Percentiles rank a stretch among this genome's conserved stretches.
phyloP scores from a whole-genome alignment of 2,797 vertebrate species.

The Parauchenoglanis ngamensis region DNA sequence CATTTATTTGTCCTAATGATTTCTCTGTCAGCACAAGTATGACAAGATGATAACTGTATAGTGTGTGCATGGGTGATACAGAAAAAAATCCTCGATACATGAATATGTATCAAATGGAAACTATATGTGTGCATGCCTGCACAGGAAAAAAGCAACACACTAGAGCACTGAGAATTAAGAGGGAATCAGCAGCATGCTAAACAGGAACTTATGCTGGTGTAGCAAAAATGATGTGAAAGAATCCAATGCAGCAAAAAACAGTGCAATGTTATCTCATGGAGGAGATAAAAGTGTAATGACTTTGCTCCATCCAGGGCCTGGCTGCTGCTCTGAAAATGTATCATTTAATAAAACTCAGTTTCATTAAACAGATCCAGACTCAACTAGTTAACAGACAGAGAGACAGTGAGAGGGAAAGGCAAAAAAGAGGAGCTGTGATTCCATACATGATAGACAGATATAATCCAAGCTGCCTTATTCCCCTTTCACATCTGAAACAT shows the following conservation, averaged over 20 bases:
- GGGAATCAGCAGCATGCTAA: neutral
- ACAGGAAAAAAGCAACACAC: slow-evolving; percentile 2
- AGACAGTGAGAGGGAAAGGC: slow-evolving; percentile 3
- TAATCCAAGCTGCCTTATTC: slow-evolving; percentile 41
- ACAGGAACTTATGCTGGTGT: slow-evolving; percentile 16
- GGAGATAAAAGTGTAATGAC: slow-evolving; percentile 44
- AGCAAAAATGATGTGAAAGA: slow-evolving; percentile 1
- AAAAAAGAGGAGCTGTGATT: neutral
- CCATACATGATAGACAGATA: slow-evolving; percentile 26
- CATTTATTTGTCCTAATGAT: slow-evolving; percentile 8
- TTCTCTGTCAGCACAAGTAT: slow-evolving; percentile 1
- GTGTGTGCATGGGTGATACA: neutral
- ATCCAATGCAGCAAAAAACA: slow-evolving; percentile 37
- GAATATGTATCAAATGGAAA: neutral
- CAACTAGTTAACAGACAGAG: slow-evolving; percentile 32
- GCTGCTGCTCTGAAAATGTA: slow-evolving; percentile 19
- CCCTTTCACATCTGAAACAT: too few relatives aligned
- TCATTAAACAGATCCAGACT: slow-evolving; percentile 41
- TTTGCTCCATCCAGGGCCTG: neutral
- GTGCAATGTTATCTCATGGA: slow-evolving; percentile 16
- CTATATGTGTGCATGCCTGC: neutral
- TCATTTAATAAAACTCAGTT: slow-evolving; percentile 23
- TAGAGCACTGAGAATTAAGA: neutral
- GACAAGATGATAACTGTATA: neutral
- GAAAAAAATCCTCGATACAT: neutral